A percentile compares a stretch with the other conserved stretches of the same genome.
phyloP scores from a whole-genome alignment of 2,888 invertebrate species.

The Synergus gifuensis region DNA sequence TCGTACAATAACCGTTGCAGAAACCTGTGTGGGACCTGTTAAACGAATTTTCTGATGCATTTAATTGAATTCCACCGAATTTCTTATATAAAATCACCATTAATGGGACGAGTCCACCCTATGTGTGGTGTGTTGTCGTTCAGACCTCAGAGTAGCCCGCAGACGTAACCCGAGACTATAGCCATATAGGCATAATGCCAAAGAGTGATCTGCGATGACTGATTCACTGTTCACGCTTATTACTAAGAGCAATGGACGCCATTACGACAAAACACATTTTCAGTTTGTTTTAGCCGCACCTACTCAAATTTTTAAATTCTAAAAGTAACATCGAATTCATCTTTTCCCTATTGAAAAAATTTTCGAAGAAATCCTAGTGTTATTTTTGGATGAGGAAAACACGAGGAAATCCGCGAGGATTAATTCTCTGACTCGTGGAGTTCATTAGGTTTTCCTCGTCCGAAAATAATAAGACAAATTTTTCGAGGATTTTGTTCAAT shows the following conservation, averaged over 20 bases:
- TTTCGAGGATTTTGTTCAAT: no score
- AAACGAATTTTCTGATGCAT: no score
- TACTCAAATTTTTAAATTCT: not conserved
- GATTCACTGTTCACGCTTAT: conserved; percentile 2
- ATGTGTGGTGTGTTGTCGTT: conserved; percentile 66
- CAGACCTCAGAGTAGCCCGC: conserved; percentile 57
- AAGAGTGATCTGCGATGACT: not conserved
- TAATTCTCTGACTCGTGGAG: no score
- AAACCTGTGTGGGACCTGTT: no score
- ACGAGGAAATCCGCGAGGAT: no score
- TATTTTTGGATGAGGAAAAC: no score
- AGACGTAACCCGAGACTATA: not conserved
- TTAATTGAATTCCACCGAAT: not conserved
- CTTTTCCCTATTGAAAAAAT: no score
- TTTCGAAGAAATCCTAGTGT: no score
- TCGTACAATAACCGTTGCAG: no score
- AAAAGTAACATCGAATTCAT: not conserved
- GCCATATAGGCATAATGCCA: not conserved
- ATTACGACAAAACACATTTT: not conserved
- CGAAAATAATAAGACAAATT: no score
- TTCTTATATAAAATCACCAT: conserved; percentile 47
- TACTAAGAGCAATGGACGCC: not conserved
- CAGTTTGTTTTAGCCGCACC: not conserved
- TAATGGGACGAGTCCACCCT: conserved; percentile 61
- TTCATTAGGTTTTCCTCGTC: no score